A percentile compares a stretch with the other conserved stretches of the same genome.
Evolutionary conservation across 2,113 vertebrate species (phyloP).

Genomic region (Percina caprodes): DNA sequence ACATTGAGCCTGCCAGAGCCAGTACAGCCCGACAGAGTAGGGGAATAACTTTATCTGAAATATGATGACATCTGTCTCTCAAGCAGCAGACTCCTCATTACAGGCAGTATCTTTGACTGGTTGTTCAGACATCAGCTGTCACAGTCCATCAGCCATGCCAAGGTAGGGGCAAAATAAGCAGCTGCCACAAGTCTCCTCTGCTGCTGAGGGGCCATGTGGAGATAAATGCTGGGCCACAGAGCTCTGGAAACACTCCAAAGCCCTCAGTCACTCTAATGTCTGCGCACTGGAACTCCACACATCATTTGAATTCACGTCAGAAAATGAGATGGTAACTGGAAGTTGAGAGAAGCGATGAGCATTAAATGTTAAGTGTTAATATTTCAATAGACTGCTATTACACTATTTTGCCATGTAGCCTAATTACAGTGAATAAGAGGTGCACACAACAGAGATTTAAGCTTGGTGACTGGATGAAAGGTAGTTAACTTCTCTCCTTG

Average conservation of each 20-base stretch:
- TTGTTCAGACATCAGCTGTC: conserved; percentile 82
- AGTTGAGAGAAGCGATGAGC: conserved; percentile 3
- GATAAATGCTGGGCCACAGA: conserved; percentile 53
- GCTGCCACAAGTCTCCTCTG: conserved; percentile 71
- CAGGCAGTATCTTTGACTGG: conserved; percentile 79
- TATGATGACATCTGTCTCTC: conserved; percentile 83
- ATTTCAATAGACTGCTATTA: not conserved
- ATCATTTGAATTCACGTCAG: conserved; percentile 30
- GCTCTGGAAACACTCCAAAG: conserved; percentile 35
- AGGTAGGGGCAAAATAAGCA: conserved; percentile 79
- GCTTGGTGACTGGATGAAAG: not conserved
- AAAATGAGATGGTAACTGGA: conserved; percentile 20
- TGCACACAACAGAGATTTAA: not conserved
- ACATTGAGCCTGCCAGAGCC: conserved; percentile 53
- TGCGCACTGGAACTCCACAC: conserved; percentile 3
- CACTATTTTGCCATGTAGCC: not conserved
- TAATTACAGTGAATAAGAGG: not conserved
- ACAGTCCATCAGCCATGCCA: conserved; percentile 78
- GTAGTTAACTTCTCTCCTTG: not conserved
- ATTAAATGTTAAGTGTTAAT: conserved; percentile 9
- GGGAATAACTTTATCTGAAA: conserved; percentile 80
- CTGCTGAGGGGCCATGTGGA: conserved; percentile 57
- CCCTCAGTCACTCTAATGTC: conserved; percentile 20
- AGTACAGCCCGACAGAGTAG: conserved; percentile 42
- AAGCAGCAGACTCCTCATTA: conserved; percentile 81